Evolutionary conservation across 2,113 vertebrate genomes (phyloP), one percentile per base, ranked within the genome.

Genomic region (Xenopus laevis): DNA sequence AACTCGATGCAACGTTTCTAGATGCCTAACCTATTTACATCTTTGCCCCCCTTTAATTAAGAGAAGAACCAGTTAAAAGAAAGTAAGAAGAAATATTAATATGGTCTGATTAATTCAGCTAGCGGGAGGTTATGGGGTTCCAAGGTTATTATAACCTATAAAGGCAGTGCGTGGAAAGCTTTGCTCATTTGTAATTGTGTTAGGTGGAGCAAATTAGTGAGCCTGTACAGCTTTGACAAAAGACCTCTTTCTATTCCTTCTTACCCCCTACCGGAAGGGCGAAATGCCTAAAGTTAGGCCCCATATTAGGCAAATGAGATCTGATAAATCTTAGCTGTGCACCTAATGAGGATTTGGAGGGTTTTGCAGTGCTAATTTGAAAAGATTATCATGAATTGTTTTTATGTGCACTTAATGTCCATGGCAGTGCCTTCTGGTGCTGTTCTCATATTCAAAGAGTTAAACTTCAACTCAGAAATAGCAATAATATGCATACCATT

Each of bases 221-320:
- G 86, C 79, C 84, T 82, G 80, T 79, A 81, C 86, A 86, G 82
- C 86, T 85, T 87, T 91, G 90, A 93, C 91, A 92, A 89, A 91
- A 83, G 91, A 90, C 85, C 85, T 81, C 61, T 86, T 87, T 87
- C 84, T 79, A 69, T 86, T 91, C 88, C 85, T 84, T 85, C 90
- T 90, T 91, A 92, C 91, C 91, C 89, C 91, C 89, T 84, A 91
- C 90, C 2, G 88, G 85, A 89, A 87, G 88, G 90, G 88, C 91
- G 88, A 90, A 90, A 89, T 85, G 89, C 91, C 85, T 83, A 87
- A 90, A 93, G 89, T 92, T 91, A 89, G 92, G 92, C 88, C 88
- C 87, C 86, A 88, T 91, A 94, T 94, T 95, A 94, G 88, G 93
- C 91, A 95, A 94, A 94, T 95, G 92, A 93, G 91, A 86, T 83